phyloP scores from a whole-genome alignment of 2,888 invertebrate genomes.

The Microctonus hyperodae region DNA sequence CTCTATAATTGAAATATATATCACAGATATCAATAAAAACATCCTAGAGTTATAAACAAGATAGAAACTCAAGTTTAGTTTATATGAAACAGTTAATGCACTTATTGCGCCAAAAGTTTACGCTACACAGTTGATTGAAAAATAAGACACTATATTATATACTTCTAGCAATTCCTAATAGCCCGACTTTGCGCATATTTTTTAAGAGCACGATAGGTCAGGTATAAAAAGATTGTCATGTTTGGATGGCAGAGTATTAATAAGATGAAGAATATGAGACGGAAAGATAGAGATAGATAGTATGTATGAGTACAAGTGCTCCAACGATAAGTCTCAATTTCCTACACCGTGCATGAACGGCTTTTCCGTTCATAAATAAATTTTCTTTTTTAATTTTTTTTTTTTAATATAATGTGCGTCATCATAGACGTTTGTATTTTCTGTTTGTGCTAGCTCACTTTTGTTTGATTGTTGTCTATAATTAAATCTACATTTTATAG shows the following conservation, averaged over 20 bases:
- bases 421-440: background rate
- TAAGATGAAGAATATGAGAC: background rate
- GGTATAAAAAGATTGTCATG: constrained; percentile 23
- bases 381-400: too few species aligned
- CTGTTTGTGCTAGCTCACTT: constrained; percentile 1
- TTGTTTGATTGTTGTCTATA: constrained; percentile 25
- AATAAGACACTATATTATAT: background rate
- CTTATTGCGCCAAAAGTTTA: background rate
- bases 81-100: constrained; percentile 14
- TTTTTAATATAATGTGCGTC: background rate
- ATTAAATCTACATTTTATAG: constrained; percentile 13
- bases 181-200: constrained; percentile 15
- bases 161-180: constrained; percentile 27
- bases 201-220: constrained; percentile 14
- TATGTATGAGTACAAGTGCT: background rate
- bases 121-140: constrained; percentile 6
- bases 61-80: constrained; percentile 7
- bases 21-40: constrained; percentile 61
- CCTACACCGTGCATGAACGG: background rate
- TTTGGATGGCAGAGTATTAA: constrained; percentile 19
- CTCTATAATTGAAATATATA: constrained; percentile 56
- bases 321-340: background rate
- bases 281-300: too few species aligned
- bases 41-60: constrained; percentile 33
- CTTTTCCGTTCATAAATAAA: background rate